Evolutionary conservation across 1,140 invertebrate genomes (phyloP).

Genomic region (Holotrichia oblita): DNA sequence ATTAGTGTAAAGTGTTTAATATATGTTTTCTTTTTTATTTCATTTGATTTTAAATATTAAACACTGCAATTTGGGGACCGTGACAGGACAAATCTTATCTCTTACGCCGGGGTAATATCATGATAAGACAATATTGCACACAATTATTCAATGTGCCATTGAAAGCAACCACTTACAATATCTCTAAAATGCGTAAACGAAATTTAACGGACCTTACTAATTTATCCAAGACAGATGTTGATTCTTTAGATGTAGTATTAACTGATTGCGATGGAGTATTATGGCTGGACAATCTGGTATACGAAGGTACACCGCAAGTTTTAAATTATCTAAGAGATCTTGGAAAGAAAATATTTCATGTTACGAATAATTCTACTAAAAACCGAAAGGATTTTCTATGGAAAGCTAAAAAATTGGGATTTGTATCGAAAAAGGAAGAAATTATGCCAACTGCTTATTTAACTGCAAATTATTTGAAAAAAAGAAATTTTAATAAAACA

Average conservation of each 20-base stretch:
- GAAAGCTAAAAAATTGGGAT: constrained; percentile 83
- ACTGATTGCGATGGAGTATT: constrained; percentile 91
- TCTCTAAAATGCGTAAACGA: too few relatives aligned
- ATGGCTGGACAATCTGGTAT: constrained; percentile 79
- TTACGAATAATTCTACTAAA: constrained; percentile 95
- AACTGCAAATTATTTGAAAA: constrained; percentile 83
- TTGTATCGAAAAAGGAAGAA: constrained; percentile 75
- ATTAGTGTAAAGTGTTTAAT: too few relatives aligned
- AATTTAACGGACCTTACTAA: too few relatives aligned
- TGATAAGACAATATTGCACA: too few relatives aligned
- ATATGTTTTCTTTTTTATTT: too few relatives aligned
- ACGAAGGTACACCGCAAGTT: constrained; percentile 74
- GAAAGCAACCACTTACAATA: too few relatives aligned
- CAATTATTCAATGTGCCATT: too few relatives aligned
- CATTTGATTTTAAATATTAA: too few relatives aligned
- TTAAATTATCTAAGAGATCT: constrained; percentile 75
- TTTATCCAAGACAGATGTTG: too few relatives aligned
- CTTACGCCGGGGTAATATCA: too few relatives aligned
- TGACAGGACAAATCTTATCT: too few relatives aligned
- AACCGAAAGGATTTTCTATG: constrained; percentile 78
- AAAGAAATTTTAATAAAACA: constrained; percentile 79
- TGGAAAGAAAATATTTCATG: constrained; percentile 88
- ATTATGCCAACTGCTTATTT: constrained; percentile 88
- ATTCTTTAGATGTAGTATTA: constrained; percentile 81
- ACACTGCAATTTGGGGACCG: too few relatives aligned